Evolutionary conservation across 2,797 vertebrate genomes (phyloP).

Genomic region (Diplodus sargus): DNA sequence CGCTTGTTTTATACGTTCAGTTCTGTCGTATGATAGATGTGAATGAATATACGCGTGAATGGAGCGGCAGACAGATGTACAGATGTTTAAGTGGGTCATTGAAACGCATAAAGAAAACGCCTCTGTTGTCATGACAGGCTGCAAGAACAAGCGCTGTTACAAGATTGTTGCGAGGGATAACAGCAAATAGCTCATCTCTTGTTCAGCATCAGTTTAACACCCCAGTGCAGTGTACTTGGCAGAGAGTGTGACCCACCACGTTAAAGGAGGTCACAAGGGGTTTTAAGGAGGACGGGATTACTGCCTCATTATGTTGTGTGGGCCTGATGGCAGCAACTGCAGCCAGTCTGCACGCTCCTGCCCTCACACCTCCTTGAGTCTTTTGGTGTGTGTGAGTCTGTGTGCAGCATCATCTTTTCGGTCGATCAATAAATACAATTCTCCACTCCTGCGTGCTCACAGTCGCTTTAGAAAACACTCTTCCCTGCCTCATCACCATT

Average conservation of each 20-base stretch:
- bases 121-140: not conserved
- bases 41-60: not conserved
- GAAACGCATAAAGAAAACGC: not conserved
- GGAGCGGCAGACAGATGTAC: not conserved
- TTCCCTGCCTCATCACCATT: not conserved
- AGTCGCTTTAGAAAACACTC: too few species aligned
- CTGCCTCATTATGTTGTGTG: constrained; percentile 23
- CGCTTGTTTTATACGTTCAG: not conserved
- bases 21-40: not conserved
- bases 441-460: not conserved
- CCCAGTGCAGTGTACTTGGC: not conserved
- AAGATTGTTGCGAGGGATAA: constrained; percentile 4
- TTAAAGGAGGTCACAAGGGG: constrained; percentile 41
- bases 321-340: constrained; percentile 1
- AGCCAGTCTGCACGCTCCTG: not conserved
- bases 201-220: not conserved
- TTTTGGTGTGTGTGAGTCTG: not conserved
- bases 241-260: constrained; percentile 16
- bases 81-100: not conserved
- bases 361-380: constrained; percentile 2
- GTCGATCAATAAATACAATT: constrained; percentile 22
- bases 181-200: constrained; percentile 8
- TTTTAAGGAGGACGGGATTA: constrained; percentile 42
- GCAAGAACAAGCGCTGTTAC: not conserved
- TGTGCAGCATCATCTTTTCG: not conserved